These are phyloP conservation scores for Sturmia bella DNA, from an alignment of 2,888 invertebrate species.

Conservation along the genomic window DNA sequence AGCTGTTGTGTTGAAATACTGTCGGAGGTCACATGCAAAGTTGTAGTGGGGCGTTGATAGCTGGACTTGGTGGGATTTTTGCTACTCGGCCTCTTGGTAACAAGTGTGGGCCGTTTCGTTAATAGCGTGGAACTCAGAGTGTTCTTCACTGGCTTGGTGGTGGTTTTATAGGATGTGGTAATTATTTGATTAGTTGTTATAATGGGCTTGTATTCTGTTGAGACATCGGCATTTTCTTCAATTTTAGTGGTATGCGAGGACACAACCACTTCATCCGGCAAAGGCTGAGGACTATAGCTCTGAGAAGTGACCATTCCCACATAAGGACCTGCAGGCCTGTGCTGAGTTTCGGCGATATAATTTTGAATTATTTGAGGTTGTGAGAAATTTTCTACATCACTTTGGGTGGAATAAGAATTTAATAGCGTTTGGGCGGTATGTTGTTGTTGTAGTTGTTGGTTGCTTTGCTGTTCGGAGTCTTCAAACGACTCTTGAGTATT, in stretches of 20 bases:
- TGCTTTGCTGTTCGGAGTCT: neutral
- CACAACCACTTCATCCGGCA: conserved; percentile 77
- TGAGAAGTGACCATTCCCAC: conserved; percentile 77
- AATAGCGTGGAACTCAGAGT: neutral
- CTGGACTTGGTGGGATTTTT: conserved; percentile 67
- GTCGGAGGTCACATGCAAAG: conserved; percentile 46
- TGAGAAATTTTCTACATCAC: conserved; percentile 28
- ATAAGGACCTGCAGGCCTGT: conserved; percentile 75
- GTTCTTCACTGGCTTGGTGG: conserved; percentile 40
- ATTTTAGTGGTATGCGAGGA: conserved; percentile 78
- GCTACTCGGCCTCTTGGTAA: conserved; percentile 54
- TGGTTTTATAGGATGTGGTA: conserved; percentile 55
- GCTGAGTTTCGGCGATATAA: conserved; percentile 38
- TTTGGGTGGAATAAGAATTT: conserved; percentile 34
- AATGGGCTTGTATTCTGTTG: conserved; percentile 66
- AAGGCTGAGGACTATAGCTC: conserved; percentile 72
- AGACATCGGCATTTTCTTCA: conserved; percentile 73
- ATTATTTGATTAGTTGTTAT: conserved; percentile 48
- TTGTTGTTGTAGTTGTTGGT: conserved; percentile 14
- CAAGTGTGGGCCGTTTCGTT: conserved; percentile 53
- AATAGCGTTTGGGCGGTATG: conserved; percentile 55
- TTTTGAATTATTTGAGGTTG: conserved; percentile 44
- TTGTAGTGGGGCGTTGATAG: conserved; percentile 29
- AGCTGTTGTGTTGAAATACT: conserved; percentile 49
- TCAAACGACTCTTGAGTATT: neutral